Conservation (phyloP, 2,888 invertebrate species). For the Elysia crispata region DNA sequence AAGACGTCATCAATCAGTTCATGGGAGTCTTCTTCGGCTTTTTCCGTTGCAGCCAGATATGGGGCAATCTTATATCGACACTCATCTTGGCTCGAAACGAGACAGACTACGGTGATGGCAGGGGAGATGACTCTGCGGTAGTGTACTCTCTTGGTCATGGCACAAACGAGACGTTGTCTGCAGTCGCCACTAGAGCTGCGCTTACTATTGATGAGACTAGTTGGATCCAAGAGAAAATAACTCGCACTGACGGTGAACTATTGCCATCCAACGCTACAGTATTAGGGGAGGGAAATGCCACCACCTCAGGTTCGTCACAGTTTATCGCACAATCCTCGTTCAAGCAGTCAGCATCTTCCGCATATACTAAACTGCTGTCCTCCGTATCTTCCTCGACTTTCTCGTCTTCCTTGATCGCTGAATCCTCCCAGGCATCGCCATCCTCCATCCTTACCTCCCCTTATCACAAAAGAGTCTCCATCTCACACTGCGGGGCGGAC, state of each 20-base stretch:
- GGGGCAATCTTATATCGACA: constrained; percentile 74
- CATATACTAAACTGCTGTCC: no score
- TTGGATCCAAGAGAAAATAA: no score
- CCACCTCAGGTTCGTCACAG: no score
- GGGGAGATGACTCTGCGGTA: no score
- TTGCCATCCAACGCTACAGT: background rate
- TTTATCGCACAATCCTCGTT: no score
- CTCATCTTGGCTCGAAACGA: constrained; percentile 62
- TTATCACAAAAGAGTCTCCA: background rate
- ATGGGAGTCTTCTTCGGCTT: constrained; percentile 74
- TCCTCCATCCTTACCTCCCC: background rate
- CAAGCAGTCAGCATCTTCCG: no score
- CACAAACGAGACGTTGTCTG: no score
- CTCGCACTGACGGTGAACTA: no score
- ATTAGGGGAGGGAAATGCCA: background rate
- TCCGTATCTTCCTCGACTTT: background rate
- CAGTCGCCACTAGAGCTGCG: no score
- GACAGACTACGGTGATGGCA: background rate
- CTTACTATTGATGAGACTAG: no score
- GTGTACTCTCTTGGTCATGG: no score
- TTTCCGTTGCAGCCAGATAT: constrained; percentile 72
- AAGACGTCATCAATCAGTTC: constrained; percentile 70
- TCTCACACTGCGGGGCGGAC: constrained; percentile 44
- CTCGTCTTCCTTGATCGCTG: background rate
- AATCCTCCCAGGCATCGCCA: background rate